Conservation (phyloP, 2,113 vertebrate genomes). For the Saccopteryx leptura region DNA sequence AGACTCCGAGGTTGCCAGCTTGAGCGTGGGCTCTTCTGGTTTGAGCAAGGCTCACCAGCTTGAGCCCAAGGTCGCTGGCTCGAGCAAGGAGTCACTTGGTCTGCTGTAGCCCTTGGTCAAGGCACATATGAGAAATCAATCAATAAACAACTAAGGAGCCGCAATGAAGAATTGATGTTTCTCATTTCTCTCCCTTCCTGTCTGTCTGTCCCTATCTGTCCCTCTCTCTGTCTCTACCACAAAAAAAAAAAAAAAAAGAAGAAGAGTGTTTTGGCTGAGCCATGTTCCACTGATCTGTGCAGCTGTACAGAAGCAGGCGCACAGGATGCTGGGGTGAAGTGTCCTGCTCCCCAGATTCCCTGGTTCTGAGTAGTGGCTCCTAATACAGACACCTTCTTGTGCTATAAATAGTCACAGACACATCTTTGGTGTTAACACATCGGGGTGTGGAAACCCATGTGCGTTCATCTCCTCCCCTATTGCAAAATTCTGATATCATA, state of each 20-base stretch:
- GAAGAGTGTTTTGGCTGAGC: not conserved
- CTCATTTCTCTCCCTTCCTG: too few species aligned
- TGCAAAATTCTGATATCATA: slow-evolving; percentile 78
- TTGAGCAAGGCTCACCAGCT: too few species aligned
- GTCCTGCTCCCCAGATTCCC: not conserved
- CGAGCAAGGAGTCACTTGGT: too few species aligned
- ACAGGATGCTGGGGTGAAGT: not conserved
- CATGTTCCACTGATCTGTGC: accelerated
- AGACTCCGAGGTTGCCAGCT: too few species aligned
- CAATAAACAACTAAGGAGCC: too few species aligned
- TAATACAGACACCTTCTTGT: not conserved
- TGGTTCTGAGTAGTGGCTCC: not conserved
- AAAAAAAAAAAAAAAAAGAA: not conserved
- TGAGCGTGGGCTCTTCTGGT: too few species aligned
- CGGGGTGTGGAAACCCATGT: slow-evolving; percentile 63
- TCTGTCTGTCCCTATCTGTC: too few species aligned
- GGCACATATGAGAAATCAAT: too few species aligned
- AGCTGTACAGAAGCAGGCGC: not conserved
- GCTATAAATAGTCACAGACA: slow-evolving; percentile 67
- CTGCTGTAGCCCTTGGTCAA: too few species aligned
- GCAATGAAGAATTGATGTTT: too few species aligned
- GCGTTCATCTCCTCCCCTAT: slow-evolving; percentile 54
- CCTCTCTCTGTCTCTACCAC: too few species aligned
- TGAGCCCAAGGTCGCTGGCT: too few species aligned
- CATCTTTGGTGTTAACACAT: not conserved